Conservation (phyloP, 2,113 vertebrate species). For the Misgurnus anguillicaudatus region DNA sequence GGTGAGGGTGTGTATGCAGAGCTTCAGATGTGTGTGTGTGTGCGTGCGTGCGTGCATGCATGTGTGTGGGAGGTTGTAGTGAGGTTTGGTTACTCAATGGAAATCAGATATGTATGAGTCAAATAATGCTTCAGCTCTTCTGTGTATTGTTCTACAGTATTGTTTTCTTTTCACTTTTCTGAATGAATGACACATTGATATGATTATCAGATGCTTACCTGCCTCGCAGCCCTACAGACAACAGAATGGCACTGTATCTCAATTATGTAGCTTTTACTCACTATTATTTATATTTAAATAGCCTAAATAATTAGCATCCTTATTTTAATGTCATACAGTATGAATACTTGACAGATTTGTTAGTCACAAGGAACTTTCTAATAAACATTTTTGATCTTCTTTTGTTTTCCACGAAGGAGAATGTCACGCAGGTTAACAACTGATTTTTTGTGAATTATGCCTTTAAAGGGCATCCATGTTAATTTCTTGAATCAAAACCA, state of each 20-base stretch:
- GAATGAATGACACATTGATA: constrained; percentile 13
- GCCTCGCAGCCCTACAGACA: not conserved
- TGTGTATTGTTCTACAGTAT: constrained; percentile 15
- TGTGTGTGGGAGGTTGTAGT: constrained; percentile 14
- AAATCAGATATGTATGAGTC: constrained; percentile 35
- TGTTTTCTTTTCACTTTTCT: not conserved
- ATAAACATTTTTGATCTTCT: too few relatives aligned
- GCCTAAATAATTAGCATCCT: too few relatives aligned
- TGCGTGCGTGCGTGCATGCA: not conserved
- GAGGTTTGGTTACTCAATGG: constrained; percentile 31
- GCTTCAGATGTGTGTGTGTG: not conserved
- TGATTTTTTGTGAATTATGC: not conserved
- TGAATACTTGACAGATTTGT: too few relatives aligned
- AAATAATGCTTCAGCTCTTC: not conserved
- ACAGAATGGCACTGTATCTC: not conserved
- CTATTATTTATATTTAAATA: too few relatives aligned
- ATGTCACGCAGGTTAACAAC: too few relatives aligned
- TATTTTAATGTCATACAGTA: too few relatives aligned
- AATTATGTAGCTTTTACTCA: too few relatives aligned
- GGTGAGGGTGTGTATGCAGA: not conserved
- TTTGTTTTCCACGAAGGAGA: too few relatives aligned
- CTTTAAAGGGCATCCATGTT: not conserved
- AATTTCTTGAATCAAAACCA: not conserved
- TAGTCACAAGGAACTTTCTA: too few relatives aligned
- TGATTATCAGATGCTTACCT: not conserved